Evolutionary conservation across 2,113 vertebrate genomes (phyloP).

Genomic region (Hippopotamus amphibius): DNA sequence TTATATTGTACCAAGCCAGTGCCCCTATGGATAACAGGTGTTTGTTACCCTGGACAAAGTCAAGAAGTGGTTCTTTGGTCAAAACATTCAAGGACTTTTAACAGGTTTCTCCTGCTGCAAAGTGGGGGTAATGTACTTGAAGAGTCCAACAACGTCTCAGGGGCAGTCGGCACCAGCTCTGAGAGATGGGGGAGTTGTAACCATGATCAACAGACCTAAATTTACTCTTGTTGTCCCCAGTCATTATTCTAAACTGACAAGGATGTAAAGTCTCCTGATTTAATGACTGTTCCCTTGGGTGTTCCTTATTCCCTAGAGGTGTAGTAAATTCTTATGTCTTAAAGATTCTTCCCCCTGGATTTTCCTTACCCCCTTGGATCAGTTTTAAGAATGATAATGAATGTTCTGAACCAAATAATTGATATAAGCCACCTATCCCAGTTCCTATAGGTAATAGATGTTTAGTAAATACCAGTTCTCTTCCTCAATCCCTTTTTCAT

Average conservation of each 20-base stretch:
- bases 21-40: slow-evolving; percentile 27
- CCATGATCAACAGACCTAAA: not conserved
- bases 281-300: not conserved
- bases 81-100: not conserved
- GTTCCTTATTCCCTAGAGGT: not conserved
- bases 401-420: slow-evolving; percentile 10
- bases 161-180: not conserved
- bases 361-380: not conserved
- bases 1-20: slow-evolving; percentile 36
- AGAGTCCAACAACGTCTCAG: not conserved
- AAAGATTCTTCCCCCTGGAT: not conserved
- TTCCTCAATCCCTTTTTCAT: not conserved
- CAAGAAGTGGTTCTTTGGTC: slow-evolving; percentile 18
- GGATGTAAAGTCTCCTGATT: not conserved
- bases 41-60: slow-evolving; percentile 38
- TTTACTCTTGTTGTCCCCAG: not conserved
- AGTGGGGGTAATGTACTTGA: not conserved
- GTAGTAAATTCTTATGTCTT: not conserved
- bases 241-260: slow-evolving; percentile 1
- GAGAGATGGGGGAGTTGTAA: not conserved
- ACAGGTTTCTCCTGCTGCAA: not conserved
- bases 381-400: slow-evolving; percentile 33
- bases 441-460: not conserved
- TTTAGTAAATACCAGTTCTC: not conserved
- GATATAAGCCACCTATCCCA: not conserved